Evolutionary conservation across 2,113 vertebrate species (phyloP), one percentile per base, ranked within the genome.

Genomic region (Cyprinodon tularosa): DNA sequence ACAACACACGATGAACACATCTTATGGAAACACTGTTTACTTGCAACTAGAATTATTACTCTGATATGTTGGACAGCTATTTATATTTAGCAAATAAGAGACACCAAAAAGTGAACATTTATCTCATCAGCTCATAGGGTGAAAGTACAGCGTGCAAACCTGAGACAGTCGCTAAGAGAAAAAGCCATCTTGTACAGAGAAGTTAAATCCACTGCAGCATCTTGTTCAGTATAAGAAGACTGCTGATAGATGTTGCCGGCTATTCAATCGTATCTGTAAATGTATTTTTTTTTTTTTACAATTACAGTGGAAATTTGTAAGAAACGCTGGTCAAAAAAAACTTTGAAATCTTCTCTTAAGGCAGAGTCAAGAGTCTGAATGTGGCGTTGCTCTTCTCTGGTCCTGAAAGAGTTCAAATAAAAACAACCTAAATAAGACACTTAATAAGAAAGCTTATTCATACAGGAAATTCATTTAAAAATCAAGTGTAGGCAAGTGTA

Each of bases 331-430:
- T 15, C 68, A 65, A 42, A 45, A 71, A 68, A 39, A 72, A 74
- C 45, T 57, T 66, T 68, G 0, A 62, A 36, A 74, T 70, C 3
- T 62, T 83, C 73, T 80, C 70, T 48, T 3, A 62, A 36, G 50
- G 14, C 11, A 11, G 47, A 53, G 22, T 71, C 65, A 69, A 38
- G 66, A 39, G 76, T 76, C 76, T 62, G 48, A 37, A 69, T 57
- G 15, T 50, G 22, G 12, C 48, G 59, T 6, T 80, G 42, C 22
- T 57, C 74, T 40, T 44, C 20, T 29, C 9, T 72, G 66, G 39
- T 81, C 45, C 70, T 68, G 57, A 39, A 17, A 29, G 15, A 72
- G 76, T 47, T 65, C 11, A 67, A 74, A 83, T 7, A 59, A n/a
- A 12, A 6, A 12, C 17, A 8, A 53, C 4, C 39, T 22, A 17